Conservation (phyloP, 2,797 vertebrate genomes). For the Esox lucius region DNA sequence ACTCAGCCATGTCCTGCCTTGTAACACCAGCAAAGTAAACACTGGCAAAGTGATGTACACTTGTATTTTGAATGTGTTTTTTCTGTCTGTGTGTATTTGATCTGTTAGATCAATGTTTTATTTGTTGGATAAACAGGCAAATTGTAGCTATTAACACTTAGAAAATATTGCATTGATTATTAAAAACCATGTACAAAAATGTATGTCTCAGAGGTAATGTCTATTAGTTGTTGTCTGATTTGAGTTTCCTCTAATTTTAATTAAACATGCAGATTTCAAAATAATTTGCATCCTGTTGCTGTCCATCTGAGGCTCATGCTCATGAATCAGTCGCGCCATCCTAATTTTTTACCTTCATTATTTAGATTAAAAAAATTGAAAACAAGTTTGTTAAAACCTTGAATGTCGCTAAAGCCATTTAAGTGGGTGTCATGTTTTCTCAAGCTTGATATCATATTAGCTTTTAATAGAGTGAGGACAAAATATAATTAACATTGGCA, state of each 20-base stretch:
- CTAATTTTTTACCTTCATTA: slow-evolving; percentile 32
- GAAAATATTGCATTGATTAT: neutral
- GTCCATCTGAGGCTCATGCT: slow-evolving; percentile 10
- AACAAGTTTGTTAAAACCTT: slow-evolving; percentile 43
- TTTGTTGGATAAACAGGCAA: neutral
- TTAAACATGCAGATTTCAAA: slow-evolving; percentile 37
- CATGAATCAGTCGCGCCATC: slow-evolving; percentile 36
- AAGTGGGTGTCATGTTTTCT: slow-evolving; percentile 48
- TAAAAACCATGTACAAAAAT: neutral
- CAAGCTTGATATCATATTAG: slow-evolving; percentile 36
- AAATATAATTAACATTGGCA: slow-evolving; percentile 45
- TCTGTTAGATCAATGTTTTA: neutral
- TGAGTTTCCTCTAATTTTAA: slow-evolving; percentile 31
- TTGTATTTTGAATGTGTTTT: neutral
- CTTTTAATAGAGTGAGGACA: slow-evolving; percentile 41
- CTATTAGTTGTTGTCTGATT: slow-evolving; percentile 3
- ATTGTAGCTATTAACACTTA: neutral
- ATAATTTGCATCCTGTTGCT: slow-evolving; percentile 35
- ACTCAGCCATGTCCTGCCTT: neutral
- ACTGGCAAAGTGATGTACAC: neutral
- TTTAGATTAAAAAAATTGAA: slow-evolving; percentile 36
- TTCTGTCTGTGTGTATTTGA: neutral
- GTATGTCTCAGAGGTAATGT: neutral
- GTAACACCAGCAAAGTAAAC: neutral
- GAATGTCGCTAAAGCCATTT: slow-evolving; percentile 47